Conservation (phyloP, 2,797 vertebrate species). For the Hemibagrus guttatus region DNA sequence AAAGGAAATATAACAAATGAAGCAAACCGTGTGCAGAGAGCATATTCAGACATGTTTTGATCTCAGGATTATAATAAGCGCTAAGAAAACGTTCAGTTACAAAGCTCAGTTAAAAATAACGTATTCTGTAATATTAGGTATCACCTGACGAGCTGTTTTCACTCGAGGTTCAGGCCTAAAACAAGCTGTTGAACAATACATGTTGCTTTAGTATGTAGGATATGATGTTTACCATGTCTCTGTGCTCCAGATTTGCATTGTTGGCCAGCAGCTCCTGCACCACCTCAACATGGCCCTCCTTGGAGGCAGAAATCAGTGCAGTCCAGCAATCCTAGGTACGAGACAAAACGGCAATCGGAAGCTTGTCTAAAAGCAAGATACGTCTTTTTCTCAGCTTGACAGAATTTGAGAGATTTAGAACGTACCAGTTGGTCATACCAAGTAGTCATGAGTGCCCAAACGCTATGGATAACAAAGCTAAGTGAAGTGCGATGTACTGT, state of each 20-base stretch:
- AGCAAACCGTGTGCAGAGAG: neutral
- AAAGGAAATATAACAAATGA: neutral
- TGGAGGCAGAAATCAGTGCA: conserved; percentile 92
- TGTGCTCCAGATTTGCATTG: conserved; percentile 89
- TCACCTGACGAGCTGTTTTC: neutral
- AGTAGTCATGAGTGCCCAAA: conserved; percentile 70
- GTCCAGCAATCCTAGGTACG: conserved; percentile 94
- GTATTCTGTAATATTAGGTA: neutral
- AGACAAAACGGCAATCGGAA: conserved; percentile 55
- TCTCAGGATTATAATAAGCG: neutral
- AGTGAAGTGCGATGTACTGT: conserved; percentile 32
- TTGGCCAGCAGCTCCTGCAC: conserved; percentile 87
- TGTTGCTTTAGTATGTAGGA: neutral
- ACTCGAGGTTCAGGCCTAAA: too few species aligned
- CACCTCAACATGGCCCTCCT: conserved; percentile 89
- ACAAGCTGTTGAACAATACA: neutral
- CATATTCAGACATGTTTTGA: neutral
- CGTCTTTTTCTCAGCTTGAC: conserved; percentile 30
- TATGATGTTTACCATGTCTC: conserved; percentile 87
- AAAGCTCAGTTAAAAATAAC: neutral
- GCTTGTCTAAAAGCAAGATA: conserved; percentile 32
- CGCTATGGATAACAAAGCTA: neutral
- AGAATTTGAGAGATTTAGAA: conserved; percentile 43
- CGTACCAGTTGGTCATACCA: conserved; percentile 78
- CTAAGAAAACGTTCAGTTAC: neutral